Evolutionary conservation across 2,888 invertebrate genomes (phyloP).

Genomic region (Meloe dianella): DNA sequence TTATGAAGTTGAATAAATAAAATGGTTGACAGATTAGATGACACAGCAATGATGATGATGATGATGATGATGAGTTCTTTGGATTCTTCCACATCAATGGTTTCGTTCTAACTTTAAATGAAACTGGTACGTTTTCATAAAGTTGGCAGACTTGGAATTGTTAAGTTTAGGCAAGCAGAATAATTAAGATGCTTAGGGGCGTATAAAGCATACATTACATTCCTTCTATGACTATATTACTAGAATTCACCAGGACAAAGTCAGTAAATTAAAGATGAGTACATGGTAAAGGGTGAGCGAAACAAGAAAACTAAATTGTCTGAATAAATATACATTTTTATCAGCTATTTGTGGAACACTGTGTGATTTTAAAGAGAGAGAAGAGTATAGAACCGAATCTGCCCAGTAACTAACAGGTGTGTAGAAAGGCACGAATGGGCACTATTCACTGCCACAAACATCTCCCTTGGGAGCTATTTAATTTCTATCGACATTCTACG

Average conservation of each 20-base stretch:
- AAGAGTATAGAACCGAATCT: slow-evolving; percentile 1
- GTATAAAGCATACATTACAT: slow-evolving; percentile 33
- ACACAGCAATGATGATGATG: slow-evolving; percentile 20
- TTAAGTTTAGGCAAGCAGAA: slow-evolving; percentile 34
- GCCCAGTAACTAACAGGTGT: slow-evolving; percentile 27
- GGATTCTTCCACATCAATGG: slow-evolving; percentile 29
- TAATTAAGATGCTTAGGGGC: slow-evolving; percentile 33
- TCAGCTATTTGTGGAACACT: neutral
- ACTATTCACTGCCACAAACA: slow-evolving; percentile 22
- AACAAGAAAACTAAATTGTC: neutral
- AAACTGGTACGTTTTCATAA: slow-evolving; percentile 32
- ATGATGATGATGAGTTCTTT: slow-evolving; percentile 13
- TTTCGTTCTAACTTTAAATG: slow-evolving; percentile 32
- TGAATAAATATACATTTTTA: neutral
- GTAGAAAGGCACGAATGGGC: slow-evolving; percentile 22
- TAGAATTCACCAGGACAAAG: slow-evolving; percentile 28
- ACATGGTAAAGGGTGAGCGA: neutral
- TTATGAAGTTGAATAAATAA: slow-evolving; percentile 10
- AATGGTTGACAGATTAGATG: slow-evolving; percentile 17
- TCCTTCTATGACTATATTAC: slow-evolving; percentile 32
- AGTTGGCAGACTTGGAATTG: slow-evolving; percentile 32
- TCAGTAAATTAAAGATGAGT: slow-evolving; percentile 18
- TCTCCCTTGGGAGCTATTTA: slow-evolving; percentile 19
- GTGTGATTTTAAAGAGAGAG: neutral
- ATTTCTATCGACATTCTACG: slow-evolving; percentile 28